Evolutionary conservation across 1,140 invertebrate species (phyloP).

Genomic region (Papilio glaucus): DNA sequence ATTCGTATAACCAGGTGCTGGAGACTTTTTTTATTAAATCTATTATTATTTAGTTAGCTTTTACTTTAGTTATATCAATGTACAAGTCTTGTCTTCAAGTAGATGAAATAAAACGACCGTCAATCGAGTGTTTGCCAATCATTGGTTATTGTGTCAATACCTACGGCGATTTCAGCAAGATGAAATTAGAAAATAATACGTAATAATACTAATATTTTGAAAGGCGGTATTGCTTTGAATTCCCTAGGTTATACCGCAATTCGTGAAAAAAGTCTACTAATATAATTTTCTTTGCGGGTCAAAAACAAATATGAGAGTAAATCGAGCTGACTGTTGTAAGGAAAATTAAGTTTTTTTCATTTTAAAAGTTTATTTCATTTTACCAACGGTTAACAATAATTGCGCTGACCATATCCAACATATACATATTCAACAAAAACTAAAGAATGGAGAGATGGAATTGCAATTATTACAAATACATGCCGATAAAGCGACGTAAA

Average conservation of each 20-base stretch:
- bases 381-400: no score
- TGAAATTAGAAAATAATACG: background rate
- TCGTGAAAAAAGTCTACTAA: background rate
- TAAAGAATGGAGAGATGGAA: no score
- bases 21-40: constrained; percentile 23
- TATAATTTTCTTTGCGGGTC: background rate
- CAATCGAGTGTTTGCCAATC: background rate
- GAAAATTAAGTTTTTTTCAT: no score
- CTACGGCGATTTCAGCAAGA: background rate
- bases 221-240: no score
- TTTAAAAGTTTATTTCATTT: no score
- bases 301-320: background rate
- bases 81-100: no score
- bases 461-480: no score
- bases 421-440: no score
- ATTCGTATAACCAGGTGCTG: constrained; percentile 77
- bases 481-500: no score
- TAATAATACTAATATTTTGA: background rate
- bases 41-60: background rate
- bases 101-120: background rate
- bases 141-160: background rate
- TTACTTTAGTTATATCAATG: background rate
- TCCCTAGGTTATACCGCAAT: background rate
- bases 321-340: background rate
- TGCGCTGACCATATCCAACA: no score